Percentiles rank a stretch among this genome's conserved stretches.
phyloP scores from a whole-genome alignment of 2,888 invertebrate species.

The Eupeodes luniger region DNA sequence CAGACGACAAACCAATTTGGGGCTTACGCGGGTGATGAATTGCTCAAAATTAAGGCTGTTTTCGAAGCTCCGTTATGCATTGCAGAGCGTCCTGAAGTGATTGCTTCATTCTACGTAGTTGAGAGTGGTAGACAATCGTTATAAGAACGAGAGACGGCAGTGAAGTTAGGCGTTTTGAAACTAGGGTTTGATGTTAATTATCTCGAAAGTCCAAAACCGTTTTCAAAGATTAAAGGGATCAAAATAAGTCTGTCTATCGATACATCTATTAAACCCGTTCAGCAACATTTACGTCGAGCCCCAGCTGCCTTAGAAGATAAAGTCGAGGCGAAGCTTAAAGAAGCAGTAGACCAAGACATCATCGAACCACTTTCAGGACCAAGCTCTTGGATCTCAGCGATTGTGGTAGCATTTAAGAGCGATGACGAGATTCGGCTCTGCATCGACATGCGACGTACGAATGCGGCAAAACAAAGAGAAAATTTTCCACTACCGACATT shows the following conservation, averaged over 20 bases:
- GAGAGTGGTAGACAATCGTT: too few relatives aligned
- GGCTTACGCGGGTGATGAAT: constrained; percentile 10
- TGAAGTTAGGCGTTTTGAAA: constrained; percentile 40
- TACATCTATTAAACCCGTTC: too few relatives aligned
- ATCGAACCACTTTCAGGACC: constrained; percentile 79
- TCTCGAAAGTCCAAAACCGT: constrained; percentile 28
- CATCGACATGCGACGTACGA: too few relatives aligned
- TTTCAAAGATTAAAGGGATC: constrained; percentile 78
- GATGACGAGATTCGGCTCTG: constrained; percentile 71
- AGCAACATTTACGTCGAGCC: constrained; percentile 78
- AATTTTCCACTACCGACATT: constrained; percentile 75
- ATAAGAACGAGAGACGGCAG: constrained; percentile 23
- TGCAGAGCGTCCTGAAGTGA: constrained; percentile 29
- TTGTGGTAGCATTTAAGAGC: constrained; percentile 78
- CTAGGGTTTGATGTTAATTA: constrained; percentile 39
- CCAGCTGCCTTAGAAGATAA: constrained; percentile 78
- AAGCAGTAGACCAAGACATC: constrained; percentile 77
- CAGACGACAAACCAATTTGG: too few relatives aligned
- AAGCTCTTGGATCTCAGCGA: constrained; percentile 79
- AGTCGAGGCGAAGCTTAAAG: constrained; percentile 62
- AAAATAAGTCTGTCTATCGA: constrained; percentile 77
- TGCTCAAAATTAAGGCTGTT: constrained; percentile 33
- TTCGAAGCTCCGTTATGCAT: constrained; percentile 44
- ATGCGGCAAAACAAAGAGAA: neutral
- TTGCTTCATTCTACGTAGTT: too few relatives aligned